A percentile compares a stretch with the other conserved stretches of the same genome.
Evolutionary conservation across 2,797 vertebrate species (phyloP).

Genomic region (Pantherophis alleghaniensis): DNA sequence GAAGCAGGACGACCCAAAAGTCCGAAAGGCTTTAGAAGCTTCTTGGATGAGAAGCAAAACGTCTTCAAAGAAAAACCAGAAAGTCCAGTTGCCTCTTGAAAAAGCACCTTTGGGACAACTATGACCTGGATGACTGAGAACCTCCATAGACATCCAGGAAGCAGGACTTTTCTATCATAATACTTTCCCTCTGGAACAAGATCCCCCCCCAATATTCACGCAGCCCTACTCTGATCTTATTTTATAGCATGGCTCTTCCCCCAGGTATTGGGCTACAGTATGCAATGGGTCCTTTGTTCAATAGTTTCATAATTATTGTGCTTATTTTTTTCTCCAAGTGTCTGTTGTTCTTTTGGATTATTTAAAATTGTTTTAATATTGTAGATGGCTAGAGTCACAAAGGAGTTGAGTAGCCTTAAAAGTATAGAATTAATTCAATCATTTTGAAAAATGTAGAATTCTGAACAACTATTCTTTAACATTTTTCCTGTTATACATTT

Average conservation of each 20-base stretch:
- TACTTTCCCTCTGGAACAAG: not conserved
- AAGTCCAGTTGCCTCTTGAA: no score
- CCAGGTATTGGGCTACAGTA: not conserved
- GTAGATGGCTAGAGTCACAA: not conserved
- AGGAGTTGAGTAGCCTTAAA: not conserved
- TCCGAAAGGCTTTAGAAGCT: no score
- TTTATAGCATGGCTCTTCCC: not conserved
- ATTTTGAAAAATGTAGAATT: not conserved
- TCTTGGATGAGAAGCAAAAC: no score
- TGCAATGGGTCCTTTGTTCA: not conserved
- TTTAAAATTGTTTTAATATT: not conserved
- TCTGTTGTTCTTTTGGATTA: not conserved
- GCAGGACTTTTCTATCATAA: not conserved
- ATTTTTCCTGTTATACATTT: not conserved
- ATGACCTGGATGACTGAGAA: no score
- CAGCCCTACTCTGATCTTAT: not conserved
- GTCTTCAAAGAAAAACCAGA: no score
- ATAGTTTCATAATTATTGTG: not conserved
- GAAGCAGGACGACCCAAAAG: not conserved
- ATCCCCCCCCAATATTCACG: not conserved
- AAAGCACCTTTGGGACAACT: no score
- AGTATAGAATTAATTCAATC: not conserved
- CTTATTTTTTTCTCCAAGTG: not conserved
- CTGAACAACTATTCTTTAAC: not conserved
- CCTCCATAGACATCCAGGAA: no score